Conservation (phyloP, 2,797 vertebrate genomes). For the Buphagus erythrorhynchus region DNA sequence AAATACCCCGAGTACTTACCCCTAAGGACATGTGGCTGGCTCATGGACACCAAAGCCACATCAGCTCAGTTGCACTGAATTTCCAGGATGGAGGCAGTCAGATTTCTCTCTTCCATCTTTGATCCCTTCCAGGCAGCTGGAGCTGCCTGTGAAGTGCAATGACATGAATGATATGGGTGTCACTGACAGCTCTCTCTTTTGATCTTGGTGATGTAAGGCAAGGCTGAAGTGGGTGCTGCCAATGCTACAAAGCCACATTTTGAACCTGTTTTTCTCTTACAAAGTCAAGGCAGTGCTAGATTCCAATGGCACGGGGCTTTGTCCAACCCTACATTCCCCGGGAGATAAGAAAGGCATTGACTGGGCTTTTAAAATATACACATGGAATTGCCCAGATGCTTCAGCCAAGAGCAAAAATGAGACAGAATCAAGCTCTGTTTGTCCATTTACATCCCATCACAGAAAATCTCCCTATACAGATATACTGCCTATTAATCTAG, state of each 20-base stretch:
- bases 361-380: not conserved
- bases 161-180: not conserved
- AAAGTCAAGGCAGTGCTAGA: not conserved
- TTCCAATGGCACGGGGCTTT: fast-evolving
- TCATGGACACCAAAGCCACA: fast-evolving
- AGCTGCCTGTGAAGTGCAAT: not conserved
- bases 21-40: not conserved
- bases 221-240: not conserved
- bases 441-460: not conserved
- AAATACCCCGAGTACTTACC: not conserved
- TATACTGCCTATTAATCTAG: not conserved
- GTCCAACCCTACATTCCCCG: not conserved
- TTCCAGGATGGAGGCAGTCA: not conserved
- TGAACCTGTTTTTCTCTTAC: not conserved
- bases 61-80: fast-evolving
- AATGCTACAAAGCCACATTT: not conserved
- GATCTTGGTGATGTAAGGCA: not conserved
- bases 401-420: not conserved
- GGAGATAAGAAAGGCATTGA: not conserved
- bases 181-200: not conserved
- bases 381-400: not conserved
- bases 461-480: not conserved
- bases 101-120: not conserved
- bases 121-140: not conserved
- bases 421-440: not conserved